Evolutionary conservation across 92 coral and sea anemone species (phyloP), one percentile per base, ranked within the genome.

Genomic region (Umimayanthus chanpuru): DNA sequence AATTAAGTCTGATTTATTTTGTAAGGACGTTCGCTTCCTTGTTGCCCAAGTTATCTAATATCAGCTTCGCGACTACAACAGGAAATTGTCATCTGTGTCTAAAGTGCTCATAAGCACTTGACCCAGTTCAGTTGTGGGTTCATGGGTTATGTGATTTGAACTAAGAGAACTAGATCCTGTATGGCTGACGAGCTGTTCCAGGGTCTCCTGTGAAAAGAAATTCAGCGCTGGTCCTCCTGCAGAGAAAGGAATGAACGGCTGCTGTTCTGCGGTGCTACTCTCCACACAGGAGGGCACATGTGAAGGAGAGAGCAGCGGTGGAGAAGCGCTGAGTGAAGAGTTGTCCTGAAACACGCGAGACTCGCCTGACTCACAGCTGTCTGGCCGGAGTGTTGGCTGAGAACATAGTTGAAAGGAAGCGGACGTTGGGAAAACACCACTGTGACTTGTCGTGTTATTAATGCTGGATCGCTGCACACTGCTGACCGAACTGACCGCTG

Each of bases 141-240:
- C 87, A 28, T 83, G 87, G 44, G 77, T 4, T 53, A 81, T 36
- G 25, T 73, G 73, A 29, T 56, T 73, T 36, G 85, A 56, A 61
- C 73, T 64, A 61, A 81, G 85, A 81, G 73, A 30, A 44, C 40
- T 71, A 4, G 87, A 25, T 32, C 56, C 78, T 7, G 87, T 29
- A 70, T 66, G 56, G 61, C 26, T 70, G 66, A 83, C 87, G 4
- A 83, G 40, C 8, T 83, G 87, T 40, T 83, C 87, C 41, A 83
- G 78, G 4, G 78, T 28, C 74, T 83, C 87, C 32, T 71, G 87
- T 83, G 87, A 68, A 66, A 83, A 83, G 41, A 83, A 83, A 47
- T 71, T 83, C 4, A 83, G 77, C 5, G 67, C 87, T 25, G 87
- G 10, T 56, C 87, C 87, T 8, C 64, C 66, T 9, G 78, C 43